A percentile compares a stretch with the other conserved stretches of the same genome.
Evolutionary conservation across 1,140 invertebrate species (phyloP).

Genomic region (Bombus ignitus): DNA sequence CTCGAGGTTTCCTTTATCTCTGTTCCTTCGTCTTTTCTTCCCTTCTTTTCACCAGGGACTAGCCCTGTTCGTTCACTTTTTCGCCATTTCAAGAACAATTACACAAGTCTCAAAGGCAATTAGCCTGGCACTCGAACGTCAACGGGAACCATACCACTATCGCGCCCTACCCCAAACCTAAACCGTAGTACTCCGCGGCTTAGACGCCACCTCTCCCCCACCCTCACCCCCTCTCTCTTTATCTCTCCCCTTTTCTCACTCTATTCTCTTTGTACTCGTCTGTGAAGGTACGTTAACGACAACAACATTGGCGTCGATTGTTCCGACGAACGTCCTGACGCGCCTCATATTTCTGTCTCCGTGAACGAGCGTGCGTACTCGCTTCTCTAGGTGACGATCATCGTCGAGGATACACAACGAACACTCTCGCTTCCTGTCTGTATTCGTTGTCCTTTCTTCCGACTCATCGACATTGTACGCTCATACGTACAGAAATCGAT

Average conservation of each 20-base stretch:
- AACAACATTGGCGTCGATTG: conserved; percentile 5
- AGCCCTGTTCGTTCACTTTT: not conserved
- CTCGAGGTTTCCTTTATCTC: conserved; percentile 21
- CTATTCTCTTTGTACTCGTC: not conserved
- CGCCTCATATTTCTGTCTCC: not conserved
- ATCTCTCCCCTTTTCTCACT: not conserved
- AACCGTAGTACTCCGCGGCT: conserved; percentile 12
- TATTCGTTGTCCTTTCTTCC: not conserved
- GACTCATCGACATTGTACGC: not conserved
- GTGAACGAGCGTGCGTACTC: conserved; percentile 47
- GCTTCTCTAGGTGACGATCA: conserved; percentile 21
- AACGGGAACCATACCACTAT: no score
- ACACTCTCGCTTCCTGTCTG: not conserved
- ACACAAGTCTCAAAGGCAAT: conserved; percentile 25
- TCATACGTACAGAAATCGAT: conserved; percentile 9
- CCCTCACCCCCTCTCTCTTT: not conserved
- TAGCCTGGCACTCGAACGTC: conserved; percentile 34
- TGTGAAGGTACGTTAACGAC: not conserved
- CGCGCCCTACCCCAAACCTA: no score
- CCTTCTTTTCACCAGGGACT: not conserved
- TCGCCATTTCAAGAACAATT: not conserved
- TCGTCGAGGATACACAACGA: conserved; percentile 13
- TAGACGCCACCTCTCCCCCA: conserved; percentile 25
- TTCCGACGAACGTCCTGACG: conserved; percentile 24
- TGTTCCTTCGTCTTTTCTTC: not conserved